Base-by-base conservation (phyloP, 1,140 invertebrate genomes). In the Bombus vancouverensis region DNA sequence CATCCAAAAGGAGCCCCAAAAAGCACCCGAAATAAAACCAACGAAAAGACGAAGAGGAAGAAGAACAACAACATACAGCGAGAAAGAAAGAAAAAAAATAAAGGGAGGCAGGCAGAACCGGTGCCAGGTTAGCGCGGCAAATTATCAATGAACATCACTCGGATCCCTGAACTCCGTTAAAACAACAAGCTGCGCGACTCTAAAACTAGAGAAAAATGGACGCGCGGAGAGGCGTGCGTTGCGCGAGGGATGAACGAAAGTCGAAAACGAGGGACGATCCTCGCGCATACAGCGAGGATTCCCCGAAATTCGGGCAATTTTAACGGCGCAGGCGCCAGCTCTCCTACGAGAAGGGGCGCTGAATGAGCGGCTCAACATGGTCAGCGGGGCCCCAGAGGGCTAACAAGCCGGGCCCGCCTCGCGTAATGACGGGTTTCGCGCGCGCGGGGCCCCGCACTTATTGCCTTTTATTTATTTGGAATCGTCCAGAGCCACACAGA, bases 341-440 rank as follows among this genome's bases (percentile, higher is more conserved):
- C 90, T 92, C 92, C 87, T 87, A 90, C 79, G 80, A 71, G 79
- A 82, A 74, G 74, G 70, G 83, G 70, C 93, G 86, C 92, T 94
- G 93, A 95, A 95, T 95, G 93, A 94, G 87, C 86, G 91, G 89
- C 91, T 92, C 91, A 78, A 90, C 81, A 91, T 90, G 91, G 89
- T 91, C 91, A 89, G 91, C 89, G 90, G 47, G 87, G 88, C 86
- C 92, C 92, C 90, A 88, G 91, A 86, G 88, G 89, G 92, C 94
- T 95, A 95, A 95, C 95, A 95, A 95, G 95, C 93, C 94, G 92
- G 94, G 94, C 93, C 95, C 93, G 95, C 94, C 95, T 95, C 93
- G 92, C 94, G 94, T 95, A 95, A 95, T 95, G 91, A 95, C 91
- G 91, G 94, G 94, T 94, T 94, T 95, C 94, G 94, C 94, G 92